phyloP scores from a whole-genome alignment of 2,888 invertebrate genomes.

The Oligia fasciuncula region DNA sequence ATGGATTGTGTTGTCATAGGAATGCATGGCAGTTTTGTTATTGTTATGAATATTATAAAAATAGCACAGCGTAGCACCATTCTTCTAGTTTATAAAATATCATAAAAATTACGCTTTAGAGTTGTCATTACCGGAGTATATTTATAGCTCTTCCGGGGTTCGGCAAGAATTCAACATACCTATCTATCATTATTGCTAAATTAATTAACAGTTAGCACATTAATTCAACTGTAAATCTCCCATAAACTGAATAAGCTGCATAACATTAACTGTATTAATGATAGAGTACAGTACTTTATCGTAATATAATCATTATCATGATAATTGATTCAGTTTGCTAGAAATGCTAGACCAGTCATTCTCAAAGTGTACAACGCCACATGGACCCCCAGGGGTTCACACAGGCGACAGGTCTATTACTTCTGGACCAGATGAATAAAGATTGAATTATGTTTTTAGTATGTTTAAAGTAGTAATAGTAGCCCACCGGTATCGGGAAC shows the following conservation, averaged over 20 bases:
- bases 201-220: not conserved
- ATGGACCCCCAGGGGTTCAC: not conserved
- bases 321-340: not conserved
- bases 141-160: slow-evolving; percentile 15
- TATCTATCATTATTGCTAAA: not conserved
- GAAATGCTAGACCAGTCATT: not conserved
- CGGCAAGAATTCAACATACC: not conserved
- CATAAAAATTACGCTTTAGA: slow-evolving; percentile 30
- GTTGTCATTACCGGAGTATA: not conserved
- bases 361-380: not conserved
- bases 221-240: not conserved
- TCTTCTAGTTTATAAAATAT: slow-evolving; percentile 21
- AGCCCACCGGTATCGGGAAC: too few species aligned
- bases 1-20: not conserved
- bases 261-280: not conserved
- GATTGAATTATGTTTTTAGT: too few species aligned
- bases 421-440: not conserved
- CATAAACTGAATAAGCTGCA: not conserved
- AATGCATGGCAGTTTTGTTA: slow-evolving; percentile 25
- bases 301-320: not conserved
- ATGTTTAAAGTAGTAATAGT: too few species aligned
- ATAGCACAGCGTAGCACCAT: slow-evolving; percentile 25
- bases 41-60: slow-evolving; percentile 28
- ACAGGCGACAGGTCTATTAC: not conserved
- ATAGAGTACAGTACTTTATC: not conserved